A percentile compares a stretch with the other conserved stretches of the same genome.
Conservation (phyloP, 2,888 invertebrate species). For the Pristionchus entomophagus region DNA sequence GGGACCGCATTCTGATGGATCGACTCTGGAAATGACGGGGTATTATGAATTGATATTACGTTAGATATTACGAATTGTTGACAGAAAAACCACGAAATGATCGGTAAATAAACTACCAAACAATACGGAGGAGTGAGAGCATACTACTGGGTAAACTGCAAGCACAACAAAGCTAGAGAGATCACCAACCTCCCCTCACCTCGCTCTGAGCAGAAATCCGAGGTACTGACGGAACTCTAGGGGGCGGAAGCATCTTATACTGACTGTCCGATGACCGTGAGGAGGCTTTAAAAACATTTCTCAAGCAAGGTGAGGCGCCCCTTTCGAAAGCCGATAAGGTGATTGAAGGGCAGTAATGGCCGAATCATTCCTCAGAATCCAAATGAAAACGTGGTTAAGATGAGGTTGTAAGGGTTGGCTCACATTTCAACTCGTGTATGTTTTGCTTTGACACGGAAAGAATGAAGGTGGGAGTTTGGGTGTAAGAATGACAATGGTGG, state of each 20-base stretch:
- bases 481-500: too few relatives aligned
- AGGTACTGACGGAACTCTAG: background rate
- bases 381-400: too few relatives aligned
- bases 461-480: too few relatives aligned
- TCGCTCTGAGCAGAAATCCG: background rate
- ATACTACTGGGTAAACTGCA: background rate
- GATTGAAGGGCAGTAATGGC: too few relatives aligned
- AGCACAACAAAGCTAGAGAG: background rate
- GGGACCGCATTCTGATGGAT: background rate
- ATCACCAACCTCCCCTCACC: background rate
- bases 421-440: too few relatives aligned
- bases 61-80: background rate
- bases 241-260: background rate
- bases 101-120: background rate
- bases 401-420: too few relatives aligned
- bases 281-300: background rate
- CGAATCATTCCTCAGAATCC: too few relatives aligned
- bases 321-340: constrained; percentile 21
- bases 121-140: background rate
- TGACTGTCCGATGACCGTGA: background rate
- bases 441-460: too few relatives aligned
- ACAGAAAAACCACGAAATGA: background rate
- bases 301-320: background rate
- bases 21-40: background rate
- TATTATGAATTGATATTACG: background rate